Base-by-base conservation (phyloP, 2,888 invertebrate genomes). In the Drosophila anceps region DNA sequence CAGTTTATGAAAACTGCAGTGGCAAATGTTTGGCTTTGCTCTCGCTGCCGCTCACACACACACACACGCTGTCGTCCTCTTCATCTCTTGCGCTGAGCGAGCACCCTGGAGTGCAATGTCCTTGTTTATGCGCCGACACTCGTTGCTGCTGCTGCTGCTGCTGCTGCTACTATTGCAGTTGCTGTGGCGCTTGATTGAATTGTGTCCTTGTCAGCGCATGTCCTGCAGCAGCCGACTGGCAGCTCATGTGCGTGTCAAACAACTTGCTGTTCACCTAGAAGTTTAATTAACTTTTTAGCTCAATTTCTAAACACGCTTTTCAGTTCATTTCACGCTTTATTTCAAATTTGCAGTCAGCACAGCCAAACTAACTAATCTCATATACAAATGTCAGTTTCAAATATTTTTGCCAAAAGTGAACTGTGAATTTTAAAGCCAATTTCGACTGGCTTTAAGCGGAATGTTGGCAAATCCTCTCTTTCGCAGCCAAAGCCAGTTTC, bases 51-150 rank as follows among this genome's bases (percentile, higher is more conserved):
- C 29, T 27, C 29, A 31, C 46, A 18, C 51, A 20, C 20, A 51
- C 18, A 31, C 29, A 8, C 20, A n/a, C 29, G 15, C 20, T 50
- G 13, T 44, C 70, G n/a, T 50, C 15, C 65, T 58, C 57, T 50
- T 50, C 48, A 31, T 50, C 29, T 50, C 48, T 48, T 44, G 51
- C 48, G 27, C 44, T 33, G 43, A 57, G 57, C 57, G 57, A 60
- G 68, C 79, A 81, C 85, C 85, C 88, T 78, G 78, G 86, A 89
- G 89, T 84, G 88, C 86, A 89, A 89, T 86, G 89, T 86, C 89
- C 86, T 86, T 86, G 89, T 86, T 86, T 86, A 87, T 89, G 76
- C 75, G 82, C 73, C 73, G 81, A 82, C 88, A 86, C 84, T 73
- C 69, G 33, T 65, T 60, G 48, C 41, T 64, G 44, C 39, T 61